Evolutionary conservation across 2,113 vertebrate species (phyloP).

Genomic region (Mobula hypostoma): DNA sequence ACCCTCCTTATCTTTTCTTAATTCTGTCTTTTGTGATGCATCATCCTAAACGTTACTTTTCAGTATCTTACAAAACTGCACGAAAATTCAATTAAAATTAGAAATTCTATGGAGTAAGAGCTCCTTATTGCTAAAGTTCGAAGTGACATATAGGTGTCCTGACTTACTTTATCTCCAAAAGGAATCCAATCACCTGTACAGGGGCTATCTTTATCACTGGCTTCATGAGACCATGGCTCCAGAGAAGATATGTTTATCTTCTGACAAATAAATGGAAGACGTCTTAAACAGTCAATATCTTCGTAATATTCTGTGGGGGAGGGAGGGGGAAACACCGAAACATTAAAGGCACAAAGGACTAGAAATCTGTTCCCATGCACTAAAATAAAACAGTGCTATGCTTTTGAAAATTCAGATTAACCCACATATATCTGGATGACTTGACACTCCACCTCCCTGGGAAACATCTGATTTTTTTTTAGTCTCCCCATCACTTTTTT

Average conservation of each 20-base stretch:
- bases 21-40: not conserved
- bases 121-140: not conserved
- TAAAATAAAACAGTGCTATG: no score
- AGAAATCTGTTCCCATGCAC: no score
- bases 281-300: slow-evolving; percentile 41
- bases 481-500: no score
- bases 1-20: not conserved
- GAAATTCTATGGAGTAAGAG: not conserved
- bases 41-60: not conserved
- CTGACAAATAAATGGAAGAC: slow-evolving; percentile 80
- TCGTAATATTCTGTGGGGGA: slow-evolving; percentile 23
- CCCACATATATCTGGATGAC: no score
- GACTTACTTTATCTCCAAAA: slow-evolving; percentile 81
- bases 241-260: slow-evolving; percentile 70
- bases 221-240: slow-evolving; percentile 62
- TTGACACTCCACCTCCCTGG: no score
- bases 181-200: slow-evolving; percentile 56
- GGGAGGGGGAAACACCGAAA: no score
- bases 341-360: no score
- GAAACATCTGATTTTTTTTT: no score
- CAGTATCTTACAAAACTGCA: not conserved
- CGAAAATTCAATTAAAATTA: not conserved
- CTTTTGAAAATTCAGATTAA: no score
- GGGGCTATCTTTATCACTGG: slow-evolving; percentile 49
- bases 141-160: not conserved